phyloP scores from a whole-genome alignment of 2,797 vertebrate genomes.

The Micropoecilia bifurca region DNA sequence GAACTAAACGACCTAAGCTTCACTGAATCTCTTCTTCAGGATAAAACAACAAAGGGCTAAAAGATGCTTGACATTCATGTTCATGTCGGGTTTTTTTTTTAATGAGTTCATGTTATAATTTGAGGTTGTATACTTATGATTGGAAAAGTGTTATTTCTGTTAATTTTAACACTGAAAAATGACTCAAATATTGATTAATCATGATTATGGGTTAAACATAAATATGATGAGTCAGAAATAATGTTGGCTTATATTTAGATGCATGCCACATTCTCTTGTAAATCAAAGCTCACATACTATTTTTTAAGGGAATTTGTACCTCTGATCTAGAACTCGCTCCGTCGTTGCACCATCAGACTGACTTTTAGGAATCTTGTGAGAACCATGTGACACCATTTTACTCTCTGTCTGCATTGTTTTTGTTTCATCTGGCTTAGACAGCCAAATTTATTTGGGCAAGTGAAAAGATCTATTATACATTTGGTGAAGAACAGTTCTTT shows the following conservation, averaged over 20 bases:
- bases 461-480: neutral
- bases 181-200: neutral
- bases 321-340: neutral
- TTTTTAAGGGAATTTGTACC: neutral
- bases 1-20: neutral
- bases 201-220: neutral
- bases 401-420: neutral
- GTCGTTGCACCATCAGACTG: neutral
- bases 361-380: neutral
- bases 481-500: slow-evolving; percentile 1
- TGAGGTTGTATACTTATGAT: neutral
- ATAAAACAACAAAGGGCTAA: neutral
- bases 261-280: neutral
- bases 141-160: neutral
- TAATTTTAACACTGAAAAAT: neutral
- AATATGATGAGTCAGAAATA: neutral
- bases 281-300: neutral
- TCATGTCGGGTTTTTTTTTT: neutral
- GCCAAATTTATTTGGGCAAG: neutral
- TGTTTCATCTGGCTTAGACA: neutral
- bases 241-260: neutral
- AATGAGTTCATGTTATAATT: neutral
- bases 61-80: neutral
- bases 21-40: neutral
- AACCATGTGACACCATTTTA: neutral